Evolutionary conservation across 2,113 vertebrate species (phyloP), one percentile per base, ranked within the genome.

Genomic region (Nettapus auritus): DNA sequence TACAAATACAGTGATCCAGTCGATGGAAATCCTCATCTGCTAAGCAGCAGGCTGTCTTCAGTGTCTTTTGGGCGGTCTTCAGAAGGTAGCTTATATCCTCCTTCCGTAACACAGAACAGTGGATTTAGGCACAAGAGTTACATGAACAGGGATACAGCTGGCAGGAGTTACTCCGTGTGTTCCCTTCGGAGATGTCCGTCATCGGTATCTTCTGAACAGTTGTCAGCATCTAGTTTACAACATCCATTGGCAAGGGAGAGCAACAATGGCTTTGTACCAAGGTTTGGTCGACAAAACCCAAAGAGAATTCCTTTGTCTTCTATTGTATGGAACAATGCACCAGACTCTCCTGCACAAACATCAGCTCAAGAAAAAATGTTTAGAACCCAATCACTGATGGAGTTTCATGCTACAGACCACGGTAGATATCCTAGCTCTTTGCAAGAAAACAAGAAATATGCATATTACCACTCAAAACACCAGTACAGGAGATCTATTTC

Each of bases 231-330:
- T 38, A 97, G 96, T 71, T 92, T 96, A 66, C 94, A 98, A 40
- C 92, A 95, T 80, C 86, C 96, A 3, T 55, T 96, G 50, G 13
- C 91, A 46, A 63, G 86, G 50, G 96, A 97, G 86, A 97, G 55
- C 71, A 97, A 74, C 82, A 96, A 67, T 91, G 93, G 89, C 9
- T 97, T 98, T 96, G 31, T 90, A 52, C 94, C 95, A 55, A 92
- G 83, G 44, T 95, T 85, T 85, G 91, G 93, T 73, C 95, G 86
- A 29, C 97, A 97, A 62, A 98, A 94, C 78, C 96, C 97, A 52
- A 98, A 96, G 82, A 98, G 98, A 93, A 97, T 81, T 82, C 98
- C 98, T 75, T 80, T 98, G 46, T 98, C 98, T 63, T 98, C 98
- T 76, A 98, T 98, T 68, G 95, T 97, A 36, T 98, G 98, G 98